Conservation (phyloP, 1,140 invertebrate species). For the Portunus trituberculatus region DNA sequence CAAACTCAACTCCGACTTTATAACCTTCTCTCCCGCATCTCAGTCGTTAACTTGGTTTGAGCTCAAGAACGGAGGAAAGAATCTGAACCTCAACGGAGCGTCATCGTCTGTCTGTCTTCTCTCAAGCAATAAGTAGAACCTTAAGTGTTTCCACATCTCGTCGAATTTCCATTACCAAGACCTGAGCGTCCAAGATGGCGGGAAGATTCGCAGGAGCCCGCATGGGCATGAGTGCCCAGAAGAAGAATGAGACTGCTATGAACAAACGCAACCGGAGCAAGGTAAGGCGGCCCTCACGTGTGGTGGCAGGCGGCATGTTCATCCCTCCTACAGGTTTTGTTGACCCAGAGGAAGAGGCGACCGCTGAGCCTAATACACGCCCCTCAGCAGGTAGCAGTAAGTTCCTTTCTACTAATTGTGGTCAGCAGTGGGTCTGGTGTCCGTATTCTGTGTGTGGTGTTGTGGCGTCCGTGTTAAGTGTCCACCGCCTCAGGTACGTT, state of each 20-base stretch:
- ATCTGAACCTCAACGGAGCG: not conserved
- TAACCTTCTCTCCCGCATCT: not conserved
- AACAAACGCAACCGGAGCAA: conserved; percentile 76
- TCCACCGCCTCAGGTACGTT: not conserved
- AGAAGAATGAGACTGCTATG: conserved; percentile 71
- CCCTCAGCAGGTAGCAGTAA: not conserved
- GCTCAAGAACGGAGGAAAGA: not conserved
- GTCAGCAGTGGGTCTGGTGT: not conserved
- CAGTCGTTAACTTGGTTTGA: not conserved
- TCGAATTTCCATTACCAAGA: conserved; percentile 26
- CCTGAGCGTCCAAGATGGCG: conserved; percentile 62
- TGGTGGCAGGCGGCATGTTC: not conserved
- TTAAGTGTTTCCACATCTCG: conserved; percentile 55
- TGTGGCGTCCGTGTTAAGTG: not conserved
- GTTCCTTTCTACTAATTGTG: not conserved
- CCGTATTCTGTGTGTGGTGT: not conserved
- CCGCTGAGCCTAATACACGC: not conserved
- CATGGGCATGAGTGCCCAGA: conserved; percentile 71
- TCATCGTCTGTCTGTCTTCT: not conserved
- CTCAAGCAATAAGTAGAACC: conserved; percentile 50
- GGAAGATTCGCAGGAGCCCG: conserved; percentile 76
- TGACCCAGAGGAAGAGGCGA: not conserved
- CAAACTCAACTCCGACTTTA: not conserved
- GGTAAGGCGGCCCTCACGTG: conserved; percentile 58
- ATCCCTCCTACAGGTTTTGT: not conserved